Base-by-base conservation (phyloP, 2,797 vertebrate genomes). In the Antennarius maculatus region DNA sequence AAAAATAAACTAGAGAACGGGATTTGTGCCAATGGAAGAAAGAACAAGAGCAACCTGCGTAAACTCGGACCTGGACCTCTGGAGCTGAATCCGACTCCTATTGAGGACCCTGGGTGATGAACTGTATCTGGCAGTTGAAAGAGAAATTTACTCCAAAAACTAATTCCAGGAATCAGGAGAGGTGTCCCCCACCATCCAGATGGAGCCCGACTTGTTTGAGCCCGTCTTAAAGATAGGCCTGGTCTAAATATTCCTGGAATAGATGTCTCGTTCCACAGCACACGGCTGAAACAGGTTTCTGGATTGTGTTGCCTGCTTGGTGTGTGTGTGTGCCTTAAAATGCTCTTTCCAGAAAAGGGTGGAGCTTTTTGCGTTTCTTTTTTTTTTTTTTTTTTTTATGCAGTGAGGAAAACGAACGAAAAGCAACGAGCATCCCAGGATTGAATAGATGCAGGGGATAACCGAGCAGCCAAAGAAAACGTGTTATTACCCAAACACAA, bases 341-440 rank as follows among this genome's bases (percentile, higher is more conserved):
- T 56, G 76, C 80, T 76, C 81, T 86, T 86, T 86, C 80, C 79
- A 85, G 81, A 85, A 10, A 71, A 55, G 60, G 56, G 34, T 64
- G 62, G 53, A 54, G n/a, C 27, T 34, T 31, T 37, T n/a, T 37
- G 47, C 15, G 17, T 23, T 23, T 59, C 41, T 53, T 5, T 43
- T 14, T 15, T 27, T 16, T 1, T 49, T 13, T 13, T 14, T 39
- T 39, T 34, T 7, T 5, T 27, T 16, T 1, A 0, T 15, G 53
- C 42, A n/a, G 9, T 29, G 61, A 70, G 56, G 63, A 77, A 83
- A 83, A 79, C 23, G 29, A 65, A 7, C 55, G 14, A 65, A 76
- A 83, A 77, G 15, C 42, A 49, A 13, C 39, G 27, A 49, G 43
- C 55, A 57, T 13, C 42, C 6, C 18, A 13, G 16, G 45, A 3